Evolutionary conservation across 2,888 invertebrate genomes (phyloP), one percentile per base, ranked within the genome.

Genomic region (Cryptocheilus praepositus): DNA sequence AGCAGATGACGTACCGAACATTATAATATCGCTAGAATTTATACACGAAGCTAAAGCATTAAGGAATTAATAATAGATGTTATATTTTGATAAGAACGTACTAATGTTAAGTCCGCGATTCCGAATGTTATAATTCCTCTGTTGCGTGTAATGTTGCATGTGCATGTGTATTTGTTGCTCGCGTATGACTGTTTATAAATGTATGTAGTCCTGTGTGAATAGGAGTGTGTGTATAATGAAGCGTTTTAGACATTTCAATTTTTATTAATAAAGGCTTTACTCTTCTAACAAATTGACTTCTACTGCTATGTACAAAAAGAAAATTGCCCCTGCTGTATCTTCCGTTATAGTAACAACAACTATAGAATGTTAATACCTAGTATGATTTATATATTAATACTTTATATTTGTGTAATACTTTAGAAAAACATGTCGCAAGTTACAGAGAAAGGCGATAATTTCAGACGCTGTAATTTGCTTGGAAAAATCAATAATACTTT

Each of bases 231-330:
- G 65, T 72, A 63, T 77, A 75, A 68, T 57, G 54, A 71, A 46
- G 57, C 60, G 64, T 77, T 71, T 79, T 73, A 79, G 63, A 72
- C 74, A 75, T 74, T 58, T 73, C 74, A 80, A 70, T 73, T 83
- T 83, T 81, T 80, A 83, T 82, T 80, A 84, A 84, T 84, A 84
- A 85, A 84, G 76, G 77, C 76, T 79, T 79, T 58, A 49, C 46
- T 56, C 46, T 58, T 58, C 45, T 58, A 58, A 60, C 57, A 21
- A 36, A 28, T 53, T 54, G 21, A 44, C 28, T 16, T 45, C 51
- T 8, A 28, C 13, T n/a, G 22, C 53, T 18, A 11, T 11, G 1
- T 46, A 36, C 36, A 54, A 54, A 45, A 61, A 45, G 58, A 54
- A 63, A 46, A 57, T 3, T 25, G 15, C 21, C 2, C 18, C 51